Evolutionary conservation across 2,888 invertebrate genomes (phyloP).

Genomic region (Troides oblongomaculatus): DNA sequence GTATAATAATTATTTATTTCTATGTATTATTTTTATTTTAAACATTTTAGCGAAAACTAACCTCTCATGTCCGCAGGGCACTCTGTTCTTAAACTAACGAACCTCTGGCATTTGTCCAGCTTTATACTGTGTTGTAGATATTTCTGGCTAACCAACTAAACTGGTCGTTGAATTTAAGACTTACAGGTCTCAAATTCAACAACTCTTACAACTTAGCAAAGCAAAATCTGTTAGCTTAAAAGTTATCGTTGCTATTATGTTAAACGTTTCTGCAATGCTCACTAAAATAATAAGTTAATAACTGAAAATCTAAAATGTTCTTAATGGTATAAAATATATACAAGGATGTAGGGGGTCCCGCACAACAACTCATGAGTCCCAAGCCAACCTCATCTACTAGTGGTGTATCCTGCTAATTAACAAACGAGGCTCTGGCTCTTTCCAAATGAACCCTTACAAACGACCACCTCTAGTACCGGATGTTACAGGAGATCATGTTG

Average conservation of each 20-base stretch:
- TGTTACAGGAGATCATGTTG: no score
- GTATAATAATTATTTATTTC: neutral
- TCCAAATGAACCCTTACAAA: no score
- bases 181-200: conserved; percentile 1
- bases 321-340: no score
- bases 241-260: neutral
- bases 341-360: no score
- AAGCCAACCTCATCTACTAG: no score
- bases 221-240: neutral
- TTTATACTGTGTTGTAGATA: conserved; percentile 14
- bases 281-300: neutral
- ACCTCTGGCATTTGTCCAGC: conserved; percentile 20
- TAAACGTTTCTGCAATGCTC: neutral
- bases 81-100: conserved; percentile 16
- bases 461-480: no score
- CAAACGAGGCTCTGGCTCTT: no score
- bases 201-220: neutral
- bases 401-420: no score
- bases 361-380: no score
- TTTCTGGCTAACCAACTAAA: conserved; percentile 12
- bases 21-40: neutral
- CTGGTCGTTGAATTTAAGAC: neutral
- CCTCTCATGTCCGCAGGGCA: conserved; percentile 7
- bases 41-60: conserved; percentile 3
- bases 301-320: no score